Percentiles rank a stretch among this genome's conserved stretches.
Conservation (phyloP, 2,113 vertebrate species). For the Porphyrio hochstetteri region DNA sequence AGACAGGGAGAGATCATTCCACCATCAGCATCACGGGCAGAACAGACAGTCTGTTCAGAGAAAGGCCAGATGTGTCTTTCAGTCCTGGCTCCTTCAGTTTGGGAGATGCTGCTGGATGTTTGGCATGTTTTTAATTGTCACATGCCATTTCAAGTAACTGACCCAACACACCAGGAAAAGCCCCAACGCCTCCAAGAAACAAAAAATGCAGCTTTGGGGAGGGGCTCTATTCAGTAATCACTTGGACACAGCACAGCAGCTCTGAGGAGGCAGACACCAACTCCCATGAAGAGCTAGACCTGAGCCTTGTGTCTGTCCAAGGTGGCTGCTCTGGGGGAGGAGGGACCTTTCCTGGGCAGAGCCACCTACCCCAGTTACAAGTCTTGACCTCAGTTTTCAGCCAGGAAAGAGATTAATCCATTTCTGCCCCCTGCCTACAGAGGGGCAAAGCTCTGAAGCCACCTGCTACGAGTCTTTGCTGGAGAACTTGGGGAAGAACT, state of each 20-base stretch:
- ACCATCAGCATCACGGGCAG: no score
- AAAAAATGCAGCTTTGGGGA: not conserved
- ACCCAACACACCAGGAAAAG: not conserved
- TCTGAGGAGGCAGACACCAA: not conserved
- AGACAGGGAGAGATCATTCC: no score
- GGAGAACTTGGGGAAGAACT: conserved; percentile 33
- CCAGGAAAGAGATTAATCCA: not conserved
- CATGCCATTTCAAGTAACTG: not conserved
- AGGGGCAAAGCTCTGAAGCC: not conserved
- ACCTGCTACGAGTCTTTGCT: conserved; percentile 49
- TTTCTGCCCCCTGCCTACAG: not conserved
- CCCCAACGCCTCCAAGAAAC: not conserved
- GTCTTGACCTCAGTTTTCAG: not conserved
- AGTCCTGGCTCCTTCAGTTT: no score
- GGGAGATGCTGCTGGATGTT: no score
- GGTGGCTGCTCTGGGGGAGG: not conserved
- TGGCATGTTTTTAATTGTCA: no score
- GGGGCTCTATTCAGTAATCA: not conserved
- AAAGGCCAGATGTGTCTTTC: no score
- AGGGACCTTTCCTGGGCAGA: not conserved
- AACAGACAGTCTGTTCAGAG: no score
- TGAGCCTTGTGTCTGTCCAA: not conserved
- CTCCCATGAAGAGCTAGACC: not conserved
- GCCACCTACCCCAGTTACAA: not conserved
- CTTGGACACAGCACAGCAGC: not conserved